Percentiles rank a stretch among this genome's conserved stretches.
phyloP scores from a whole-genome alignment of 2,888 invertebrate genomes.

The Dioctria rufipes region DNA sequence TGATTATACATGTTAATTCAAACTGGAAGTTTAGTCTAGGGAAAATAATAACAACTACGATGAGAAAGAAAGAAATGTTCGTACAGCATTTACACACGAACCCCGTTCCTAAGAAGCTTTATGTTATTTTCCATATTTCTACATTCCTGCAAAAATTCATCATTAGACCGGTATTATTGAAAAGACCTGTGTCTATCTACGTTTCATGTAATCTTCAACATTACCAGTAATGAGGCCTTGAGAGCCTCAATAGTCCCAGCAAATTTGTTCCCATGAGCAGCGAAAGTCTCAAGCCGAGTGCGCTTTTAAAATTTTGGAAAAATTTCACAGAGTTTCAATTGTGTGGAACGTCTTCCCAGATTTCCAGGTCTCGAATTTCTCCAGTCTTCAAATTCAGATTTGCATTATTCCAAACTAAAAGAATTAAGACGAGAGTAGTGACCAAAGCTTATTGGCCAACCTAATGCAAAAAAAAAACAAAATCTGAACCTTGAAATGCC shows the following conservation, averaged over 20 bases:
- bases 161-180: too few species aligned
- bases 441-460: too few species aligned
- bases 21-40: conserved; percentile 78
- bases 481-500: too few species aligned
- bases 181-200: conserved; percentile 72
- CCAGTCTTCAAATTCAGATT: conserved; percentile 64
- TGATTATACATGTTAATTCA: conserved; percentile 77
- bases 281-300: conserved; percentile 78
- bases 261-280: conserved; percentile 80
- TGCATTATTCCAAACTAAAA: too few species aligned
- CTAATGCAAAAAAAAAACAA: too few species aligned
- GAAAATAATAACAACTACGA: conserved; percentile 85
- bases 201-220: conserved; percentile 46
- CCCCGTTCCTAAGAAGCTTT: conserved; percentile 78
- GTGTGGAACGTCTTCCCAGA: conserved; percentile 80
- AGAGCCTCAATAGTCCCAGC: conserved; percentile 77
- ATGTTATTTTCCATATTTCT: conserved; percentile 73
- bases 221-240: conserved; percentile 61
- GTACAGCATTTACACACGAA: conserved; percentile 78
- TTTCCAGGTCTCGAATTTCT: conserved; percentile 75
- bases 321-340: conserved; percentile 79
- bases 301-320: conserved; percentile 80
- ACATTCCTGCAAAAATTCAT: not conserved
- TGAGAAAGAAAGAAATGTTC: too few species aligned
- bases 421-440: too few species aligned